A percentile compares a stretch with the other conserved stretches of the same genome.
phyloP scores from a whole-genome alignment of 92 coral and sea anemone genomes.

The Heliopora coerulea region DNA sequence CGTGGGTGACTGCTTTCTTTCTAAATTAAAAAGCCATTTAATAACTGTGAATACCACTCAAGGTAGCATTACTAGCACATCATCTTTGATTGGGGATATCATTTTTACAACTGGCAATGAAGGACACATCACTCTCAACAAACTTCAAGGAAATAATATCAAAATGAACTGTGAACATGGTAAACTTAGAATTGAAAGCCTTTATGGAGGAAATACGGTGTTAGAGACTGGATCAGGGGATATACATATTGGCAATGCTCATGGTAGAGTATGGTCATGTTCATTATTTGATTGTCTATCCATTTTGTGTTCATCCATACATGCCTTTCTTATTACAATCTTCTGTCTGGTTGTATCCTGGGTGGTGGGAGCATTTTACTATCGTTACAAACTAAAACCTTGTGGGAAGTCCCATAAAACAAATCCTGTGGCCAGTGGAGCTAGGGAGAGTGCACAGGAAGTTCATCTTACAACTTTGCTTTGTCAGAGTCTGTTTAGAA shows the following conservation, averaged over 20 bases:
- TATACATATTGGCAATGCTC: constrained; percentile 76
- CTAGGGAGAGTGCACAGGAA: no score
- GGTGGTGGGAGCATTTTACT: no score
- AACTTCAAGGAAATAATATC: constrained; percentile 80
- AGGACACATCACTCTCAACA: constrained; percentile 65
- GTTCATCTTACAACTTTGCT: no score
- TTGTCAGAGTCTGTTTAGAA: no score
- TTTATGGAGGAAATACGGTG: constrained; percentile 64
- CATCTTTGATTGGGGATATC: constrained; percentile 62
- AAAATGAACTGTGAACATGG: constrained; percentile 63
- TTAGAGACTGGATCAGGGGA: constrained; percentile 60
- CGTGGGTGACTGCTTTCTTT: constrained; percentile 4
- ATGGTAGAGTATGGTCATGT: no score
- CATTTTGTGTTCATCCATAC: no score
- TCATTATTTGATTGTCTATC: no score
- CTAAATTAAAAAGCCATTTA: constrained; percentile 18
- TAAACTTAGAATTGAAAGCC: constrained; percentile 54
- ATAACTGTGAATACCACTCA: constrained; percentile 38
- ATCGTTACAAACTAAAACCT: no score
- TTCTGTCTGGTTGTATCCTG: no score
- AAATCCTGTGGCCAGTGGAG: no score
- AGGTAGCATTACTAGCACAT: constrained; percentile 66
- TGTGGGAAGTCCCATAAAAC: no score
- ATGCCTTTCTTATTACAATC: no score
- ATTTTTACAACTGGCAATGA: constrained; percentile 53